phyloP scores from a whole-genome alignment of 2,113 vertebrate species.

The Myiopsitta monachus region DNA sequence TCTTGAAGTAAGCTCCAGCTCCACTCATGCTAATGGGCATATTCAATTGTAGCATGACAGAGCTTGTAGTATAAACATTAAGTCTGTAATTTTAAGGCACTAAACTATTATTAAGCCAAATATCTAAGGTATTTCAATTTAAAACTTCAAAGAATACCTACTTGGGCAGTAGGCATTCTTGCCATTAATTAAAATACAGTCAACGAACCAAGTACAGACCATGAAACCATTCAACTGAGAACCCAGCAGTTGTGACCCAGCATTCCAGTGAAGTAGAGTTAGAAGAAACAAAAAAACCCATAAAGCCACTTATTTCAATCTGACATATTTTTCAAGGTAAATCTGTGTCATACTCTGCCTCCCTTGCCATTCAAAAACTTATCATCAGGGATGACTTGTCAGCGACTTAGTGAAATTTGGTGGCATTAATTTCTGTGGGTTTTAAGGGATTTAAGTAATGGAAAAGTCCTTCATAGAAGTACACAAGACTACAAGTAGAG shows the following conservation, averaged over 20 bases:
- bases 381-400: neutral
- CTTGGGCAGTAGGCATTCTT: conserved; percentile 10
- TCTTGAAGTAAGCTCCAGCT: neutral
- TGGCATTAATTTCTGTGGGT: neutral
- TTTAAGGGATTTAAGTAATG: neutral
- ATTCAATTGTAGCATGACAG: conserved; percentile 21
- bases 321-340: neutral
- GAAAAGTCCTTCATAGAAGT: neutral
- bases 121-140: conserved; percentile 53
- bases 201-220: neutral
- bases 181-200: conserved; percentile 24
- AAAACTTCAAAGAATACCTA: conserved; percentile 56
- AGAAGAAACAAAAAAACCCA: neutral
- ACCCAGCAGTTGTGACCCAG: neutral
- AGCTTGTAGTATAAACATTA: conserved; percentile 18
- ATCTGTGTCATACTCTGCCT: neutral
- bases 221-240: neutral
- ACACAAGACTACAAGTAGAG: neutral
- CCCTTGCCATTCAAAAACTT: neutral
- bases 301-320: neutral
- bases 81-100: conserved; percentile 48
- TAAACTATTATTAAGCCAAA: conserved; percentile 33
- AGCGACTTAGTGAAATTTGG: neutral
- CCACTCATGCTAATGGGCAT: neutral
- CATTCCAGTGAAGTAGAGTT: neutral